Conservation (phyloP, 2,888 invertebrate species). For the Yponomeuta evonymella region DNA sequence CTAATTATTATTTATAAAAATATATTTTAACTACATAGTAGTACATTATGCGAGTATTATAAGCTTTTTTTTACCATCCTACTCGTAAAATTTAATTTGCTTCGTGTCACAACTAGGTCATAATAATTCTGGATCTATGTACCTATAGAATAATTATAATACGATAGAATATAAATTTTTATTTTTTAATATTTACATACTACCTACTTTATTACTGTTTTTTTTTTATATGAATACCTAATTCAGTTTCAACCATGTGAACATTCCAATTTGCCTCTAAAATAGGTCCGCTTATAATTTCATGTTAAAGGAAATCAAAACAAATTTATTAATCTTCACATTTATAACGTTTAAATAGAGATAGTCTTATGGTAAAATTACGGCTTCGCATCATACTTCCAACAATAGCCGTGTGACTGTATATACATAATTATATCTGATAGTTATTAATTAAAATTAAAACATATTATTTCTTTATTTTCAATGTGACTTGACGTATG, state of each 20-base stretch:
- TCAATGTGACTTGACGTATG: slow-evolving; percentile 22
- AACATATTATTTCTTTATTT: slow-evolving; percentile 31
- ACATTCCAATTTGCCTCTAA: slow-evolving; percentile 13
- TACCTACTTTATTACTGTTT: neutral
- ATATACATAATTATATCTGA: slow-evolving; percentile 35
- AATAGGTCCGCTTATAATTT: slow-evolving; percentile 5
- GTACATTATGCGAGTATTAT: no score
- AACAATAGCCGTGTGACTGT: slow-evolving; percentile 33
- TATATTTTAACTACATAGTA: no score
- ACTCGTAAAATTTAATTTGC: no score
- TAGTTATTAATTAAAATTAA: slow-evolving; percentile 16
- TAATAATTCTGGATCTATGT: no score
- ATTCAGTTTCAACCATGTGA: neutral
- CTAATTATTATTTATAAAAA: no score
- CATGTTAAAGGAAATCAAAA: neutral
- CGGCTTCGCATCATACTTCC: slow-evolving; percentile 27
- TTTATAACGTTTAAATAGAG: neutral
- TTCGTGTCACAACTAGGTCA: no score
- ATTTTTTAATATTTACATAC: neutral
- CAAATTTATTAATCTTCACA: slow-evolving; percentile 1
- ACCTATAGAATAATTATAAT: no score
- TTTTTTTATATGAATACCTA: neutral
- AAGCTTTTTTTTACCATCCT: no score
- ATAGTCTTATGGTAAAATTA: slow-evolving; percentile 11
- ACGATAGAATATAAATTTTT: no score